These are phyloP conservation scores for Yponomeuta cagnagella DNA, from an alignment of 2,888 invertebrate genomes.

Conservation along the genomic window DNA sequence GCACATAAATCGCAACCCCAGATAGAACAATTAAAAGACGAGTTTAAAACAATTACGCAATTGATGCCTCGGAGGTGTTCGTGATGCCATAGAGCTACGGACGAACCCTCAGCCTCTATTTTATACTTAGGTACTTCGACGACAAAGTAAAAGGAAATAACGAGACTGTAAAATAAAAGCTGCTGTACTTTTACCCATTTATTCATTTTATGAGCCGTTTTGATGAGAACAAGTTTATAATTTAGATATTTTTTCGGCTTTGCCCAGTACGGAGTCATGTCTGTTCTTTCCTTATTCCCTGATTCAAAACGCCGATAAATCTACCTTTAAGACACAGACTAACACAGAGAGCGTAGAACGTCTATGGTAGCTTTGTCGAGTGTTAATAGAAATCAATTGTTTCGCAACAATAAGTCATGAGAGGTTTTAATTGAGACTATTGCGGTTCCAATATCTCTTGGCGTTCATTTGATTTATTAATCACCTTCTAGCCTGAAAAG, in stretches of 20 bases:
- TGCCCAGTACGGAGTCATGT: not conserved
- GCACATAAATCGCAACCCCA: constrained; percentile 65
- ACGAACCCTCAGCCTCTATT: constrained; percentile 21
- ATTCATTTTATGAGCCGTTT: not conserved
- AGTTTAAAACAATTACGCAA: constrained; percentile 75
- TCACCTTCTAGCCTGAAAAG: not conserved
- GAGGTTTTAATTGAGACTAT: constrained; percentile 63
- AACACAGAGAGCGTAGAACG: constrained; percentile 31
- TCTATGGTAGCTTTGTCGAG: constrained; percentile 56
- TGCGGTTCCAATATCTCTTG: constrained; percentile 37
- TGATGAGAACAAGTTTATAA: not conserved
- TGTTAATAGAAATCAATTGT: constrained; percentile 72
- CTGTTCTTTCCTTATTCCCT: not conserved
- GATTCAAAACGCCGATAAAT: constrained; percentile 11
- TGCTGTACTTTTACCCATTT: not conserved
- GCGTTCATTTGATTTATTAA: constrained; percentile 8
- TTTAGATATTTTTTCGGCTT: not conserved
- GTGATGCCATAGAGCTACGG: constrained; percentile 49
- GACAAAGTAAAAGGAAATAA: not conserved
- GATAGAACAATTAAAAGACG: constrained; percentile 76
- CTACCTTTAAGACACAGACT: constrained; percentile 16
- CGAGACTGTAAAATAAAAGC: not conserved
- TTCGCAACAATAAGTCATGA: constrained; percentile 59
- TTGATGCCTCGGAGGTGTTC: constrained; percentile 60
- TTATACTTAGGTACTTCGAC: not conserved